Evolutionary conservation across 2,113 vertebrate genomes (phyloP).

Genomic region (Lipotes vexillifer): DNA sequence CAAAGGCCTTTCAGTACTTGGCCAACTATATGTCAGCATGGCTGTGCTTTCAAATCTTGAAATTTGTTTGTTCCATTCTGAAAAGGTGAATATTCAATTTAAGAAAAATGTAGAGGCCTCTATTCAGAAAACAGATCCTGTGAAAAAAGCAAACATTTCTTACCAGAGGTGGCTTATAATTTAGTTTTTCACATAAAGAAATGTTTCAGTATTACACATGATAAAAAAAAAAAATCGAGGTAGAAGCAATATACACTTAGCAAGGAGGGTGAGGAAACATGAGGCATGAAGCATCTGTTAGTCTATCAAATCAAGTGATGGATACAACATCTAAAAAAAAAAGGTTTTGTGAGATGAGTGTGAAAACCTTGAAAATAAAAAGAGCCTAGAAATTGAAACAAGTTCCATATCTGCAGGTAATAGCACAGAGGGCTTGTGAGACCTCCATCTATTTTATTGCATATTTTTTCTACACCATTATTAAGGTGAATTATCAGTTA

Average conservation of each 20-base stretch:
- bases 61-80: neutral
- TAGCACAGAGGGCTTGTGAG: neutral
- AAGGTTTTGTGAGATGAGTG: neutral
- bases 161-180: neutral
- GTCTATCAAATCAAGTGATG: slow-evolving; percentile 18
- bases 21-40: neutral
- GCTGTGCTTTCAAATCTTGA: neutral
- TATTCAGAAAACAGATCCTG: neutral
- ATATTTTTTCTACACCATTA: neutral
- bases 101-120: neutral
- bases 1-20: neutral
- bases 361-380: neutral
- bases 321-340: neutral
- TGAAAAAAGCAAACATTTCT: neutral
- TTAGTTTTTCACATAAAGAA: slow-evolving; percentile 14
- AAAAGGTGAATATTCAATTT: neutral
- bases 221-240: neutral
- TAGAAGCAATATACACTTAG: neutral
- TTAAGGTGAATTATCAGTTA: neutral
- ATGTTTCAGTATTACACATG: neutral
- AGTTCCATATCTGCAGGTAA: neutral
- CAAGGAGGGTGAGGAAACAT: neutral
- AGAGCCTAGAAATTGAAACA: neutral
- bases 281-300: slow-evolving; percentile 15
- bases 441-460: neutral